Conservation (phyloP, 2,113 vertebrate species). For the Nematolebias whitei region DNA sequence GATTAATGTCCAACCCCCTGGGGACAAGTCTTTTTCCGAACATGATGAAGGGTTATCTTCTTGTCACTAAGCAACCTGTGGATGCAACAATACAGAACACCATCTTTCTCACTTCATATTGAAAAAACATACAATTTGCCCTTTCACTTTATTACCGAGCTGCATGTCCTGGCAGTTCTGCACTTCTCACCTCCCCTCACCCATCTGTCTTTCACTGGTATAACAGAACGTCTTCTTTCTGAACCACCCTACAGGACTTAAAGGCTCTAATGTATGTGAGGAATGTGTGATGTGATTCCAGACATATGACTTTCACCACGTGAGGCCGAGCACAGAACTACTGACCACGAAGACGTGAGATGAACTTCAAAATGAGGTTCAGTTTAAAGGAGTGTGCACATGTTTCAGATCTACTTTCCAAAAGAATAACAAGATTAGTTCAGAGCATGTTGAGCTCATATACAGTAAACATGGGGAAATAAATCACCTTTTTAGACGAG, state of each 20-base stretch:
- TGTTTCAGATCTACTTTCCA: background rate
- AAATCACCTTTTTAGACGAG: background rate
- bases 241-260: background rate
- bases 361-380: constrained; percentile 3
- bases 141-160: background rate
- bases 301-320: constrained; percentile 50
- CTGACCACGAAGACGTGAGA: background rate
- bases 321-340: background rate
- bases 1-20: background rate
- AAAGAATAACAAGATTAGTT: background rate
- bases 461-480: background rate
- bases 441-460: too few species aligned
- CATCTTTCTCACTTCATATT: background rate
- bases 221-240: background rate
- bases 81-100: background rate
- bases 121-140: background rate
- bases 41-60: background rate
- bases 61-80: constrained; percentile 17
- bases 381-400: background rate
- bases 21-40: background rate
- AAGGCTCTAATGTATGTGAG: constrained; percentile 39
- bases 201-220: background rate
- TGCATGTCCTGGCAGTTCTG: background rate
- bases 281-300: constrained; percentile 61
- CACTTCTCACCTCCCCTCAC: constrained; percentile 7